Evolutionary conservation across 2,888 invertebrate genomes (phyloP).

Genomic region (Microplitis manilae): DNA sequence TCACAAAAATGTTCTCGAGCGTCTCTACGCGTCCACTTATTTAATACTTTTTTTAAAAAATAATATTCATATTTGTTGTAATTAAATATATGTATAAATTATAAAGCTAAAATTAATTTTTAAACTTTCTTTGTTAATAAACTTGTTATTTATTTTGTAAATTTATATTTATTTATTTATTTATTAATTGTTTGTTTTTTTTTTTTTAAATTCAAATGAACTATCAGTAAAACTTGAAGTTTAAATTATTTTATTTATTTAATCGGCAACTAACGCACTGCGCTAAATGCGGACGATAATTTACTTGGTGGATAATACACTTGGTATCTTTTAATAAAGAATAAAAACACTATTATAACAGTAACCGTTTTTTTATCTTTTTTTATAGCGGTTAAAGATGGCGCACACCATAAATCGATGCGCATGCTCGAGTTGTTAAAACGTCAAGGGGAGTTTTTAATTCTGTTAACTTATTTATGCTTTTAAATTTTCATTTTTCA

Average conservation of each 20-base stretch:
- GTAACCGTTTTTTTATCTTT: conserved; percentile 55
- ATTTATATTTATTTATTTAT: too few species aligned
- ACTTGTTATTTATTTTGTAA: neutral
- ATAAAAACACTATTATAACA: conserved; percentile 55
- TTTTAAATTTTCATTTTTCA: too few species aligned
- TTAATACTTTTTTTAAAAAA: neutral
- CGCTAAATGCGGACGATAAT: conserved; percentile 60
- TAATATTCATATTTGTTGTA: neutral
- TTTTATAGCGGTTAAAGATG: conserved; percentile 27
- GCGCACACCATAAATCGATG: conserved; percentile 19
- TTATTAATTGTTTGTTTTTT: neutral
- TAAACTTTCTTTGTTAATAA: conserved; percentile 31
- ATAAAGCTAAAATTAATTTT: neutral
- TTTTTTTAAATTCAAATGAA: neutral
- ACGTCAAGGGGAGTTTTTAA: neutral
- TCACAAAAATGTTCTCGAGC: conserved; percentile 30
- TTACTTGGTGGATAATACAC: conserved; percentile 57
- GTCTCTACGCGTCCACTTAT: conserved; percentile 32
- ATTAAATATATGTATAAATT: conserved; percentile 29
- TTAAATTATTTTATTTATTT: neutral
- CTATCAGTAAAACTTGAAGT: neutral
- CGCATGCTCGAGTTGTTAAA: conserved; percentile 4
- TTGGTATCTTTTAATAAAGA: conserved; percentile 62
- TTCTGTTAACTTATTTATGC: too few species aligned
- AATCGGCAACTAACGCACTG: conserved; percentile 64